Evolutionary conservation across 92 coral and sea anemone species (phyloP), one percentile per base, ranked within the genome.

Genomic region (Porites evermanni): DNA sequence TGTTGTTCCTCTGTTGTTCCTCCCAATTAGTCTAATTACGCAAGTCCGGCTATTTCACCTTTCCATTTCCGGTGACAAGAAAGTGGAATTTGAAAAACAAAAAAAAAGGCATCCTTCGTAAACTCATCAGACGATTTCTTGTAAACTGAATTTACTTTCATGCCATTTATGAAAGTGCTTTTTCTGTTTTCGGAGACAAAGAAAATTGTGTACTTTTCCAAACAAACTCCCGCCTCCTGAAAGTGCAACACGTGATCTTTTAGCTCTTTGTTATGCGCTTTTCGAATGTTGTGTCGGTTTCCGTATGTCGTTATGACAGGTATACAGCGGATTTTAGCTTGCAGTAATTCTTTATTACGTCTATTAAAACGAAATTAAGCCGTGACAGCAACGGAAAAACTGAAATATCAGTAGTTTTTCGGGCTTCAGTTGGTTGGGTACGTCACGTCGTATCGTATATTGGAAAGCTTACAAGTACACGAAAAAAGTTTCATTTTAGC

Each of bases 1-100:
- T 38, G 47, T 38, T 38, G 47, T 38, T 32, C 38, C 38, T 32
- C 38, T 32, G 38, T 32, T 32, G 38, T 32, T 38, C 47, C 47
- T 38, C 47, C 47, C 6, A 38, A 38, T n/a, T 14, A 9, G 12
- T 21, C 69, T 60, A 26, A 12, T 16, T 64, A 44, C 82, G 82
- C 67, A 78, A 78, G 54, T 78, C 82, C 82, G 82, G 82, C 24
- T 38, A 21, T 8, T 9, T 44, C 12, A 72, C 19, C 77, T 16
- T 19, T 14, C 64, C 54, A 11, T 5, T 74, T 74, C 18, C 78
- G 10, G 53, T 73, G 12, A 8, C 0, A 2, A 50, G 18, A 14
- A 32, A 32, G 5, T 72, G 8, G 17, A 10, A 12, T 71, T 3
- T 24, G 2, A 11, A 5, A 16, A n/a, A 16, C 19, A 7, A 14